These are phyloP conservation scores for Edolisoma coerulescens DNA, from an alignment of 2,113 vertebrate species.

Conservation along the genomic window DNA sequence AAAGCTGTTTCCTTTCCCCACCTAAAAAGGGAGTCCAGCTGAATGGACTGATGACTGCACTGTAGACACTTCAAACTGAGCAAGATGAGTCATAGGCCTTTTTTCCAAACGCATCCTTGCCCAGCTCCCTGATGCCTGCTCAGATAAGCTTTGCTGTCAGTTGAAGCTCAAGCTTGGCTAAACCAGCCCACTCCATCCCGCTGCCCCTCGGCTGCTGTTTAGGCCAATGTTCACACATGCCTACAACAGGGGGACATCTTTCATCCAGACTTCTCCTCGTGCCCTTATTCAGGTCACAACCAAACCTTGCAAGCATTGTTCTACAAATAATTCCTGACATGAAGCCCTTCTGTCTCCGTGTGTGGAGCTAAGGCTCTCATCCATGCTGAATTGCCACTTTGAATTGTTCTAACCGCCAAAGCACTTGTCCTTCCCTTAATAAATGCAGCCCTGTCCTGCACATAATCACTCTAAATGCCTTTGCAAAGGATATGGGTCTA, in stretches of 20 bases:
- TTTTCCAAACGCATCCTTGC: not conserved
- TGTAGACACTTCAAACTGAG: rapidly evolving
- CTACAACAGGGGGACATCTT: not conserved
- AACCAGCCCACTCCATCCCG: not conserved
- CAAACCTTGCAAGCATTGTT: not conserved
- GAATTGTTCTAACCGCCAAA: not conserved
- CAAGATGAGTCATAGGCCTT: not conserved
- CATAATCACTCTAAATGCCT: not conserved
- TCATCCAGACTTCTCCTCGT: not conserved
- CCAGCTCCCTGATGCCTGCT: not conserved
- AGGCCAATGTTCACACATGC: not conserved
- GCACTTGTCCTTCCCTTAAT: not conserved
- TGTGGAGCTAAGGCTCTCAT: not conserved
- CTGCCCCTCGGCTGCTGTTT: not conserved
- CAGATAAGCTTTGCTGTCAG: not conserved
- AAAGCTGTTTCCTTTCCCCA: not conserved
- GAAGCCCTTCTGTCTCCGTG: not conserved
- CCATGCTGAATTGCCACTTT: not conserved
- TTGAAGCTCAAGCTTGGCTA: not conserved
- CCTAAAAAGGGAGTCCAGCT: not conserved
- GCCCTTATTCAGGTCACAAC: not conserved
- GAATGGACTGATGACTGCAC: not conserved
- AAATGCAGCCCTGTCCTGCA: not conserved
- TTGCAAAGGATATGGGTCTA: not conserved
- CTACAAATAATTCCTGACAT: not conserved